Base-by-base conservation (phyloP, 2,113 vertebrate genomes). In the Oenanthe melanoleuca region DNA sequence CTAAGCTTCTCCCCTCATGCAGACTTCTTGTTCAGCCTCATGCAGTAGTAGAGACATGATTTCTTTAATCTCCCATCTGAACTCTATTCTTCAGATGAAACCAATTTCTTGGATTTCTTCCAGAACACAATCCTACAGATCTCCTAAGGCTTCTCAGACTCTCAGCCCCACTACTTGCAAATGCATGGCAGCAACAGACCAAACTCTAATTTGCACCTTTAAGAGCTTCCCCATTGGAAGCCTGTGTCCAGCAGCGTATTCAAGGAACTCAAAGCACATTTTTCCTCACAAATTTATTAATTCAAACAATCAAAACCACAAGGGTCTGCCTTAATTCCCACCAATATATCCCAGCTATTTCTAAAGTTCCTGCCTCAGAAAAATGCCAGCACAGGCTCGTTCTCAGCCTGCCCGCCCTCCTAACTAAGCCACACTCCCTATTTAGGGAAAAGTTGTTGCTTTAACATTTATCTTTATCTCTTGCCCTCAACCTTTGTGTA, bases 121-220 rank as follows among this genome's bases (percentile, higher is more conserved):
- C 93, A 96, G 81, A 84, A 79, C 61, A 56, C 38, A 87, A 25
- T 79, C 65, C 81, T 37, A 94, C 70, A 91, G 93, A 94, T 96
- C 96, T 96, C 93, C 63, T 57, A 44, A 75, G 3, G 6, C 80
- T 64, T 26, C 89, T 38, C 80, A 45, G 80, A 20, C 63, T 78
- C 45, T 37, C 80, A 77, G 80, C 38, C 89, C 64, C 55, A 22
- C 67, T 73, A 37, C 86, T 65, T 91, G 81, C 81, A 89, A 91
- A 93, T 9, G 61, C 78, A 71, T 6, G 84, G 81, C 91, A 89
- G 81, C 84, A 79, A 50, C 44, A 93, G 65, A 81, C 37, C 65
- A 72, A 87, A 93, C 93, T 95, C 87, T 33, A 96, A 95, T 97
- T 97, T 95, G 85, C 96, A 94, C 93, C 95, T 96, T 92, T 88